Base-by-base conservation (phyloP, 2,797 vertebrate genomes). In the Sebastes iracundus region DNA sequence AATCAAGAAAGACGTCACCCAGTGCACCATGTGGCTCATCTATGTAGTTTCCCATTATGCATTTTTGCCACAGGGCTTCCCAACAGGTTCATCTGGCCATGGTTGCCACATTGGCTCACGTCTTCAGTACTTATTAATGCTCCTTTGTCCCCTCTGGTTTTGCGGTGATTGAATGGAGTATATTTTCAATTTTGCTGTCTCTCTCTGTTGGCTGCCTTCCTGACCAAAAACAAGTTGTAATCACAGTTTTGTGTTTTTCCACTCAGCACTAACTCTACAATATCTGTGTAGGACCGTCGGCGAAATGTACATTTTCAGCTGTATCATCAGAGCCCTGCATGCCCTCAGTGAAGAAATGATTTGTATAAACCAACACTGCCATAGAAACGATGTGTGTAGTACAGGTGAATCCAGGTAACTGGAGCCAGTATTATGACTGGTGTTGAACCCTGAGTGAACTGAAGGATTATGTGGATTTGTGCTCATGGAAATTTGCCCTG, bases 391-490 rank as follows among this genome's bases (percentile, higher is more conserved):
- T 28, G n/a, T 28, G 35, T 74, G 4, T 14, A 25, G 22, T 76
- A 56, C 28, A 71, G 59, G 60, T 81, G 49, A 86, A 60, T 79
- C 28, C 11, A 84, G 72, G 65, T 70, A 56, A 69, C 59, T 42
- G 1, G 2, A 79, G 79, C 33, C 67, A 81, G 53, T 64, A 63
- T 46, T 80, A 27, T 86, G 77, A 81, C 84, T 78, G 38, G 33
- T 53, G 23, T 9, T 93, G 76, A 88, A 88, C 90, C 86, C 64
- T 14, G 25, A 28, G 38, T 94, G 83, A 92, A 84, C 81, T 75
- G 2, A 46, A 49, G 86, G 89, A 92, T 94, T 91, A 93, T 81
- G 72, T 88, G 87, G 90, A 86, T 80, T 91, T 91, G 81, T 87
- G 72, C 80, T 58, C 46, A 62, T 84, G 49, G 75, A 86, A 83